Conservation (phyloP, 1,140 invertebrate species). For the Ruditapes philippinarum region DNA sequence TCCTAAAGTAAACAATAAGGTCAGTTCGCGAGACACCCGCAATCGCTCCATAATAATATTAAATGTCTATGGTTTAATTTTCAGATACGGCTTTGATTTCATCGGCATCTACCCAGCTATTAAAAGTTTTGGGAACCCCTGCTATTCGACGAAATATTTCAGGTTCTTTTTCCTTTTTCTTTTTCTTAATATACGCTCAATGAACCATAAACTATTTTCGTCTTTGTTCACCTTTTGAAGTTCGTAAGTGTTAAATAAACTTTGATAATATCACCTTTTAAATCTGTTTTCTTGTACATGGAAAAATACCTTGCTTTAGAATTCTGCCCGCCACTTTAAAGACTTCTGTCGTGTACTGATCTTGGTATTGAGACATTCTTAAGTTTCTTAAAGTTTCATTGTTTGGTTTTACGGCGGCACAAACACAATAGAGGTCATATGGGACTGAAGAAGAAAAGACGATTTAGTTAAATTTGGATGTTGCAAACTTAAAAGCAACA, state of each 20-base stretch:
- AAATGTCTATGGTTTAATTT: not conserved
- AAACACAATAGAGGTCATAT: too few species aligned
- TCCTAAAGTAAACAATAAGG: not conserved
- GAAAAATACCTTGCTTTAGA: slow-evolving; percentile 53
- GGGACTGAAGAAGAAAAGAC: too few species aligned
- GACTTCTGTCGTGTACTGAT: slow-evolving; percentile 58
- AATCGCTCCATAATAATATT: not conserved
- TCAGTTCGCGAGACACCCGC: slow-evolving; percentile 4
- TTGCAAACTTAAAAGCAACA: too few species aligned
- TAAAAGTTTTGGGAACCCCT: slow-evolving; percentile 48
- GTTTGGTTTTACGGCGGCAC: too few species aligned
- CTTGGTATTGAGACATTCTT: too few species aligned
- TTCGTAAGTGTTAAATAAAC: slow-evolving; percentile 57
- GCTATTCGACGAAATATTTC: slow-evolving; percentile 38
- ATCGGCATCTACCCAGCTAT: slow-evolving; percentile 27
- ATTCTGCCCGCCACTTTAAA: slow-evolving; percentile 56
- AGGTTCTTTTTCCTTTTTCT: slow-evolving; percentile 46
- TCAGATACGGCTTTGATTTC: not conserved
- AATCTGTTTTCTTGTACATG: slow-evolving; percentile 58
- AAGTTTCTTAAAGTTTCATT: too few species aligned
- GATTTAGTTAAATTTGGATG: too few species aligned
- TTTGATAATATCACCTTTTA: slow-evolving; percentile 40
- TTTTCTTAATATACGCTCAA: slow-evolving; percentile 41
- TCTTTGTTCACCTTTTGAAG: slow-evolving; percentile 62
- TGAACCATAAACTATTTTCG: slow-evolving; percentile 59